Evolutionary conservation across 2,113 vertebrate genomes (phyloP).

Genomic region (Siniperca knerii): DNA sequence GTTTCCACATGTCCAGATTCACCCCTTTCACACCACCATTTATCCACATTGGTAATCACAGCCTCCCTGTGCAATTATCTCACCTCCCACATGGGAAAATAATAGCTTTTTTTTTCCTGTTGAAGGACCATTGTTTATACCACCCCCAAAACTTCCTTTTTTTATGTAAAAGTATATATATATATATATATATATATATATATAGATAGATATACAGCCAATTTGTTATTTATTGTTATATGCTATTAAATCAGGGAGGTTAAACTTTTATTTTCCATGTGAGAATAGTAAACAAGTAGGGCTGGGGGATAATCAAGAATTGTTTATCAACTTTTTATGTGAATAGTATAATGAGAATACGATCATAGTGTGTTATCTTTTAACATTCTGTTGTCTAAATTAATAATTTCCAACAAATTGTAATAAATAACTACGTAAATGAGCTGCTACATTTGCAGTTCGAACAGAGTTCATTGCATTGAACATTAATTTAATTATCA

Average conservation of each 20-base stretch:
- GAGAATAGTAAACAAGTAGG: background rate
- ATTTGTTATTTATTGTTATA: background rate
- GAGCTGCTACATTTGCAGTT: background rate
- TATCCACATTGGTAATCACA: constrained; percentile 70
- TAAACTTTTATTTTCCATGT: background rate
- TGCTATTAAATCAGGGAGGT: background rate
- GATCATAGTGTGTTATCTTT: background rate
- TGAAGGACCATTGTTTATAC: constrained; percentile 3
- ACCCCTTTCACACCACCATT: constrained; percentile 62
- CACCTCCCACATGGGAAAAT: constrained; percentile 35
- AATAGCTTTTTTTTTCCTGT: background rate
- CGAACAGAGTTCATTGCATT: background rate
- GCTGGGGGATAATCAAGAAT: background rate
- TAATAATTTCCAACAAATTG: background rate
- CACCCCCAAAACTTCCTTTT: background rate
- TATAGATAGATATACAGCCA: background rate
- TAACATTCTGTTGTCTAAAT: background rate
- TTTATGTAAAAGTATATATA: background rate
- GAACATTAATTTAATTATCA: background rate
- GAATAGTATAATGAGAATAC: background rate
- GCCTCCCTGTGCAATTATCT: constrained; percentile 51
- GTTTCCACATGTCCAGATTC: constrained; percentile 64
- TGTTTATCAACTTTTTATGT: background rate
- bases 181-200: too few relatives aligned
- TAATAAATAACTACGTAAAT: background rate